These are phyloP conservation scores for Xenentodon cancila DNA, from an alignment of 2,797 vertebrate genomes.

Conservation along the genomic window DNA sequence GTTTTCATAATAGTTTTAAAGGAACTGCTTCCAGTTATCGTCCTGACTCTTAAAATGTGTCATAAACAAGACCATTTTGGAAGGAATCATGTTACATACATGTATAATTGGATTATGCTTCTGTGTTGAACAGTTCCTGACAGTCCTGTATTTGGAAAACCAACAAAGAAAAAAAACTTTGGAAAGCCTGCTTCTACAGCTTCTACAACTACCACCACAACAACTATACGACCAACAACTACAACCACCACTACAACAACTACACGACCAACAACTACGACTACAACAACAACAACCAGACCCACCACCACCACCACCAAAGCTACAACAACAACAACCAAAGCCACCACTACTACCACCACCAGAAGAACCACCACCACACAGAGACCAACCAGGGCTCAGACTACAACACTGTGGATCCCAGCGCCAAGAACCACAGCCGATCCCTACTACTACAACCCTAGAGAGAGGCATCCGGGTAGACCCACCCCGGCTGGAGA, in stretches of 20 bases:
- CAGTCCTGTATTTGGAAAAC: slow-evolving; percentile 67
- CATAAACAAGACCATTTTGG: too few species aligned
- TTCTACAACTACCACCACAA: slow-evolving; percentile 52
- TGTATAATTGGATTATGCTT: neutral
- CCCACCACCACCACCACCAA: slow-evolving; percentile 41
- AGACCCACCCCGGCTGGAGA: slow-evolving; percentile 87
- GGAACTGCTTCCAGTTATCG: too few species aligned
- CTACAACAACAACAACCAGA: slow-evolving; percentile 38
- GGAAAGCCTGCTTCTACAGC: slow-evolving; percentile 68
- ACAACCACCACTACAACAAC: slow-evolving; percentile 54
- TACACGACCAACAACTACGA: neutral
- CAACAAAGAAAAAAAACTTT: slow-evolving; percentile 61
- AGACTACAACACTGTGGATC: slow-evolving; percentile 69
- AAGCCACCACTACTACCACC: slow-evolving; percentile 60
- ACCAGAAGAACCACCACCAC: slow-evolving; percentile 70
- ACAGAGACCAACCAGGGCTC: slow-evolving; percentile 79
- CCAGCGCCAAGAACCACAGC: slow-evolving; percentile 72
- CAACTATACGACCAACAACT: slow-evolving; percentile 15
- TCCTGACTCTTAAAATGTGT: too few species aligned
- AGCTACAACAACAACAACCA: slow-evolving; percentile 73
- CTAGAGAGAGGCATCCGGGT: slow-evolving; percentile 72
- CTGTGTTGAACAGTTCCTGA: slow-evolving; percentile 39
- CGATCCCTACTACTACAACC: slow-evolving; percentile 81
- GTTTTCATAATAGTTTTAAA: too few species aligned
- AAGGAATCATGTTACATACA: neutral